Evolutionary conservation across 1,140 invertebrate genomes (phyloP).

Genomic region (Chrysomallon squamiferum): DNA sequence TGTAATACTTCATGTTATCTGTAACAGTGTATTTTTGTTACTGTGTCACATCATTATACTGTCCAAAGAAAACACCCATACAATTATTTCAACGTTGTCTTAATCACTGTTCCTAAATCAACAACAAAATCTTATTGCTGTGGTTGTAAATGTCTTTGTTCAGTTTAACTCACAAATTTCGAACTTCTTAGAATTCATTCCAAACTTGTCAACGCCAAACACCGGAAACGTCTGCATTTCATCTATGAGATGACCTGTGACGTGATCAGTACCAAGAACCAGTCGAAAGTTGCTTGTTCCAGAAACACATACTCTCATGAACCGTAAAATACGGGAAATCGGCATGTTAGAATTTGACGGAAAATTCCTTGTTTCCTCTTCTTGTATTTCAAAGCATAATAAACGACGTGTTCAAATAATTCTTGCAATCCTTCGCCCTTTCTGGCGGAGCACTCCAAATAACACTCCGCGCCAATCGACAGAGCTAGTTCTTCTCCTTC

Average conservation of each 20-base stretch:
- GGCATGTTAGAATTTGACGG: constrained; percentile 4
- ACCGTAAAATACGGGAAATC: not conserved
- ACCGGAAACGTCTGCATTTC: not conserved
- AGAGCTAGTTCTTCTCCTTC: constrained; percentile 78
- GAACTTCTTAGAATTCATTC: not conserved
- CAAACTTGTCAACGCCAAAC: not conserved
- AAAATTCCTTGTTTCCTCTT: constrained; percentile 28
- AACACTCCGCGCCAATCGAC: constrained; percentile 77
- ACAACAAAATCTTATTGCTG: no score
- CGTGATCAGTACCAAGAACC: not conserved
- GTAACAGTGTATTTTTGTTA: no score
- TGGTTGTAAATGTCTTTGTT: not conserved
- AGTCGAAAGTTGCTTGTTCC: not conserved
- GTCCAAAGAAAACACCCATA: no score
- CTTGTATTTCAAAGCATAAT: constrained; percentile 69
- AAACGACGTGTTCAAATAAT: constrained; percentile 85
- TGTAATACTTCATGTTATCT: no score
- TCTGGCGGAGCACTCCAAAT: constrained; percentile 88
- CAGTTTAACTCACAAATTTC: not conserved
- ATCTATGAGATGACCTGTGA: not conserved
- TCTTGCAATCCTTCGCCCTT: constrained; percentile 90
- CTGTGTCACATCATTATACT: no score
- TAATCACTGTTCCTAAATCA: no score
- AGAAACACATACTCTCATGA: not conserved
- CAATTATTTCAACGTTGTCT: no score